These are phyloP conservation scores for Drosophila tsacasi DNA, from an alignment of 1,140 invertebrate species.

Conservation along the genomic window DNA sequence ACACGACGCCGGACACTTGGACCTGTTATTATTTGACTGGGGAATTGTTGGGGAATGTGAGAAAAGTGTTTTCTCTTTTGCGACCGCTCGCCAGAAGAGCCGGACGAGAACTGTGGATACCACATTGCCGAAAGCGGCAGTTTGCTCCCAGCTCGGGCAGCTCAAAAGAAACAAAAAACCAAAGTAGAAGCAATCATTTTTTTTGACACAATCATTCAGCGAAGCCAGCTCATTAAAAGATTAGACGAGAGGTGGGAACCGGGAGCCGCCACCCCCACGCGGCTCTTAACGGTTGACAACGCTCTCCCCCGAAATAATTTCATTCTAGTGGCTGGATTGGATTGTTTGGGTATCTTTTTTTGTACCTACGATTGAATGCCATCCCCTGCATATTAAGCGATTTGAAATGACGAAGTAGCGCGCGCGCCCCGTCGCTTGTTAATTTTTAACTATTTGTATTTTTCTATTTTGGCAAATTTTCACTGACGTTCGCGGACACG, in stretches of 20 bases:
- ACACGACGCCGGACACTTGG: slow-evolving; percentile 29
- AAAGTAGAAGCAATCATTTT: slow-evolving; percentile 17
- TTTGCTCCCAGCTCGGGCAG: not conserved
- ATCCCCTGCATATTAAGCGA: slow-evolving; percentile 62
- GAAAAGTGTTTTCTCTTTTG: slow-evolving; percentile 9
- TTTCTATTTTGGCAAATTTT: slow-evolving; percentile 59
- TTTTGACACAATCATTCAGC: slow-evolving; percentile 43
- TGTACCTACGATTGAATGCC: slow-evolving; percentile 27
- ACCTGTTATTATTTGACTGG: slow-evolving; percentile 25
- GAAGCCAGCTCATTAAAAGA: slow-evolving; percentile 48
- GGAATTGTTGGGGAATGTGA: not conserved
- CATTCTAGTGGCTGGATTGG: slow-evolving; percentile 56
- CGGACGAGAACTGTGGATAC: slow-evolving; percentile 58
- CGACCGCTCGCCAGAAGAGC: slow-evolving; percentile 34
- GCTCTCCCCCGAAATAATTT: slow-evolving; percentile 36
- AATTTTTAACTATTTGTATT: slow-evolving; percentile 39
- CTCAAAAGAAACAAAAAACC: slow-evolving; percentile 17
- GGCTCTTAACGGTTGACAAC: slow-evolving; percentile 54
- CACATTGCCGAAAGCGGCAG: not conserved
- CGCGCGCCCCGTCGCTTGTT: slow-evolving; percentile 10
- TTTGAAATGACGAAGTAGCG: slow-evolving; percentile 47
- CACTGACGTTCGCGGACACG: slow-evolving; percentile 77
- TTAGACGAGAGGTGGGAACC: slow-evolving; percentile 15
- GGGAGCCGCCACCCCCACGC: slow-evolving; percentile 5
- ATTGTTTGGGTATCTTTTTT: slow-evolving; percentile 49